Base-by-base conservation (phyloP, 2,888 invertebrate genomes). In the Eupithecia exiguata region DNA sequence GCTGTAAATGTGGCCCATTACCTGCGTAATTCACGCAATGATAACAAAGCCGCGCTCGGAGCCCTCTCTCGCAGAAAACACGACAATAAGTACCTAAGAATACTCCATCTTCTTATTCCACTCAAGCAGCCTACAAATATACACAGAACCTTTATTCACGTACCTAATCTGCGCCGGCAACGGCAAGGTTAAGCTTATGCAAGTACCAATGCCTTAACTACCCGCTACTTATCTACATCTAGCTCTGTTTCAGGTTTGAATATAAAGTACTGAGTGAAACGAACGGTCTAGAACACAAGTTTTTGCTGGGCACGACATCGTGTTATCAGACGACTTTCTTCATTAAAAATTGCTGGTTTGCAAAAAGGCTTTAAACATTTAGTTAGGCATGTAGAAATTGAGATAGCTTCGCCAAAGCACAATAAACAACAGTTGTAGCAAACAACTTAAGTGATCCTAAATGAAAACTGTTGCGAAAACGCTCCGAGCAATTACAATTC, bases 1-100 rank as follows among this genome's bases (percentile, higher is more conserved):
- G 89, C 87, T 87, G 87, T 90, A 88, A 92, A 91, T 88, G 91
- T 89, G 90, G 85, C 87, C 90, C 91, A 91, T 92, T 92, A 92
- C 92, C 91, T 91, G 88, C 87, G 89, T 91, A 89, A 91, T 92
- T 92, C 92, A 89, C 91, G 89, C 89, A 88, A 88, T 88, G 92
- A 92, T 93, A 91, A 92, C 91, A 91, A 89, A 88, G 87, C 82
- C 79, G 74, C 78, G 80, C 76, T 75, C 73, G 69, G 72, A 74
- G 79, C 76, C 74, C 79, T n/a, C 77, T 77, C 79, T 69, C 40
- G 1, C 66, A 40, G 66, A 66, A n/a, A 66, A 66, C 74, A 74
- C 77, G 76, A 82, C 62, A 66, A 66, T 66, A 43, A 77, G 71
- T 76, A 80, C 81, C 79, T 70, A 74, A 80, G 78, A 81, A 77